A percentile compares a stretch with the other conserved stretches of the same genome.
phyloP scores from a whole-genome alignment of 2,113 vertebrate species.

The Hydrochoerus hydrochaeris region DNA sequence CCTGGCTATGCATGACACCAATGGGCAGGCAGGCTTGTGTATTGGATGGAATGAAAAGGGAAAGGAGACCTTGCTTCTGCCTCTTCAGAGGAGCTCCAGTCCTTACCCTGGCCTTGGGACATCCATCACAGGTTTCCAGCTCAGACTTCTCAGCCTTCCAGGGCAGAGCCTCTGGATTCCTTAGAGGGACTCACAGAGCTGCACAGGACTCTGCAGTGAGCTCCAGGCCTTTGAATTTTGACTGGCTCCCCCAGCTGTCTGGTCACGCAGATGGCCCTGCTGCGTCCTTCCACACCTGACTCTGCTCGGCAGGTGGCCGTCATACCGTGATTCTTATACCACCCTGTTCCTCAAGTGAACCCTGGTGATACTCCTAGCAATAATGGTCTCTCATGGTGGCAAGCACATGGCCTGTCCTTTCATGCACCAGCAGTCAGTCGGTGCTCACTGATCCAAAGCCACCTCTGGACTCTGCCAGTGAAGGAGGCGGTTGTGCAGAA shows the following conservation, averaged over 20 bases:
- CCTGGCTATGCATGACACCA: not conserved
- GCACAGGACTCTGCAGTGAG: not conserved
- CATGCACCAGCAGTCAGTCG: accelerated
- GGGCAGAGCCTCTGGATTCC: not conserved
- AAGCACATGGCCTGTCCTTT: accelerated
- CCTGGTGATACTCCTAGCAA: not conserved
- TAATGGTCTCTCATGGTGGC: not conserved
- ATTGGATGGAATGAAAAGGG: not conserved
- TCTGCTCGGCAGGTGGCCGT: not conserved
- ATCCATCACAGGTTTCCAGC: not conserved
- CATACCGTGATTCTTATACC: not conserved
- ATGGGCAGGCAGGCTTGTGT: not conserved
- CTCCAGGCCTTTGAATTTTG: not conserved
- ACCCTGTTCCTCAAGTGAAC: not conserved
- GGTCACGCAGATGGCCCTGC: not conserved
- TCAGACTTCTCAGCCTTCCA: not conserved
- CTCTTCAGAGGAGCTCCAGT: not conserved
- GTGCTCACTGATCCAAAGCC: not conserved
- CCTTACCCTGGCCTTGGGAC: not conserved
- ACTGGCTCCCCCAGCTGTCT: not conserved
- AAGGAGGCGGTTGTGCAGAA: not conserved
- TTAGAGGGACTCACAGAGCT: not conserved
- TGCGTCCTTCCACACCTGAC: not conserved
- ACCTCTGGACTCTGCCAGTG: not conserved
- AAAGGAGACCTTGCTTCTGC: not conserved